These are phyloP conservation scores for Drosophila pandora DNA, from an alignment of 1,140 invertebrate genomes.

Conservation along the genomic window DNA sequence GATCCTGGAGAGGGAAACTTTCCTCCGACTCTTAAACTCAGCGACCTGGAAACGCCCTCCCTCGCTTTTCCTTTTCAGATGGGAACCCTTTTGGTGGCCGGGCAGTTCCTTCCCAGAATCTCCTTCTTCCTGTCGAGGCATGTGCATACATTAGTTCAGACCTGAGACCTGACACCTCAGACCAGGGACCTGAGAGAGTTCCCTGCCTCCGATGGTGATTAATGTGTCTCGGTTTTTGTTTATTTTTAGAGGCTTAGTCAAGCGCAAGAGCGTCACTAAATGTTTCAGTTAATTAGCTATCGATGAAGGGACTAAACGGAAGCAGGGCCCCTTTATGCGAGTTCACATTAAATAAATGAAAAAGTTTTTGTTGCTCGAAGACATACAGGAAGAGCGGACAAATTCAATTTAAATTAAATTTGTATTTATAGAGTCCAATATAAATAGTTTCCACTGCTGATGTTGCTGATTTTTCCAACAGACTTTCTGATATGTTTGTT, in stretches of 20 bases:
- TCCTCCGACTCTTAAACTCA: constrained; percentile 44
- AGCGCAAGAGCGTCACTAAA: constrained; percentile 65
- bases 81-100: constrained; percentile 54
- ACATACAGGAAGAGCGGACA: background rate
- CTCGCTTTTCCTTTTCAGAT: constrained; percentile 27
- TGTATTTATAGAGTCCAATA: background rate
- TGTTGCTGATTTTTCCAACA: background rate
- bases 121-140: constrained; percentile 10
- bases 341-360: background rate
- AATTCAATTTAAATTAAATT: background rate
- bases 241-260: constrained; percentile 65
- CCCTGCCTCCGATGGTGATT: constrained; percentile 54
- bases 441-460: background rate
- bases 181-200: constrained; percentile 11
- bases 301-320: constrained; percentile 3
- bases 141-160: constrained; percentile 52
- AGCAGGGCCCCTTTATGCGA: background rate
- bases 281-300: constrained; percentile 64
- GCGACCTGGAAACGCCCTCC: constrained; percentile 67
- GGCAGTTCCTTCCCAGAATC: constrained; percentile 5
- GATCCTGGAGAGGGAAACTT: background rate
- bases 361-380: background rate
- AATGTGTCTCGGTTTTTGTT: constrained; percentile 54
- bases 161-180: constrained; percentile 7
- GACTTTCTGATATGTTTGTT: background rate